Evolutionary conservation across 2,888 invertebrate species (phyloP), one percentile per base, ranked within the genome.

Genomic region (Epinotia demarniana): DNA sequence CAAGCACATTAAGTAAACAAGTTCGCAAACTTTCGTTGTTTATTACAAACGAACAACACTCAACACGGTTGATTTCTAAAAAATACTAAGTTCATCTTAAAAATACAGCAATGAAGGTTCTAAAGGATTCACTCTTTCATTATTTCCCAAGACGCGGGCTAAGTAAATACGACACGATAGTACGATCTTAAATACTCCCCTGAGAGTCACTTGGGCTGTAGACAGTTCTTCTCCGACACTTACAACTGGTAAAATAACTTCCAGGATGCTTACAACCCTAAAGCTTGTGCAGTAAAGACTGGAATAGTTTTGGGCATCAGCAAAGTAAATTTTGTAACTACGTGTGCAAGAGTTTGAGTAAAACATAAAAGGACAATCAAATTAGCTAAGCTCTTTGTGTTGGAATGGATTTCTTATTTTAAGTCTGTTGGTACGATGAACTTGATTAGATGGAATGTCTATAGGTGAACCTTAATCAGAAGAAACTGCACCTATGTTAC

Each of bases 61-160:
- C 16, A 60, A 27, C 23, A 18, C 19, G n/a, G 19, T 39, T 62
- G 49, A 23, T 49, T 58, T 49, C 49, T 70, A 19, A 60, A 67
- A 67, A 43, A 39, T 53, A 62, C 55, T 53, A 33, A 16, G 9
- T 23, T 19, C 23, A 19, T 33, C 60, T 66, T 43, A 68, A 67
- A 49, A 73, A 39, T 61, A 53, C 67, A 55, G 39, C 62, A 57
- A 66, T 18, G 43, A 3, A 16, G n/a, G 43, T 53, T 70, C 69
- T n/a, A 49, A 64, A 46, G 62, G 67, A 67, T n/a, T 61, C 8
- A 64, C 77, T 43, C 43, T 79, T 76, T 62, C 61, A 70, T 73
- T 75, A 79, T 82, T 80, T 81, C 78, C 79, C 80, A 72, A 80
- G 81, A 63, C 70, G 71, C 60, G 39, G 23, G 64, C 62, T 77